Evolutionary conservation across 2,888 invertebrate species (phyloP).

Genomic region (Limulus polyphemus): DNA sequence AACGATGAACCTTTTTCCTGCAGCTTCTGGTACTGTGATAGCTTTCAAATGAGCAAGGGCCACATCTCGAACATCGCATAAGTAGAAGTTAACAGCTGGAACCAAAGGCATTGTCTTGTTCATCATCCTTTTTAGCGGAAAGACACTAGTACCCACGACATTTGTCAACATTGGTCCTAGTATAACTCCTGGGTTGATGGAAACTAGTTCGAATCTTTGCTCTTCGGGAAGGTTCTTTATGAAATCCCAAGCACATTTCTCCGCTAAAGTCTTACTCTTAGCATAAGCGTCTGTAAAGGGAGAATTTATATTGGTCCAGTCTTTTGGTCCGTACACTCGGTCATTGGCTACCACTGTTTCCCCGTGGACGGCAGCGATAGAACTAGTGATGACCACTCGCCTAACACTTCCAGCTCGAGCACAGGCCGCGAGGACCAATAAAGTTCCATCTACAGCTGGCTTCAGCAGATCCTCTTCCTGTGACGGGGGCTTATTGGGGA

Average conservation of each 20-base stretch:
- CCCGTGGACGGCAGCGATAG: constrained; percentile 39
- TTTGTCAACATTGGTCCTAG: constrained; percentile 38
- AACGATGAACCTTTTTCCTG: constrained; percentile 34
- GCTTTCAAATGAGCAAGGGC: constrained; percentile 36
- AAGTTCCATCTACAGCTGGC: constrained; percentile 42
- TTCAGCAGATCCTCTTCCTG: constrained; percentile 36
- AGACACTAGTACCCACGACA: constrained; percentile 19
- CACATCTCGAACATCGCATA: constrained; percentile 37
- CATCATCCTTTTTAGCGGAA: constrained; percentile 30
- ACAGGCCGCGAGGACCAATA: constrained; percentile 40
- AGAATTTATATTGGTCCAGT: constrained; percentile 34
- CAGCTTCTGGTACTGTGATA: constrained; percentile 33
- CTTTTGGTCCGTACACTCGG: constrained; percentile 33
- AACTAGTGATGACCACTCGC: constrained; percentile 44
- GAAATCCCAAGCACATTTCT: constrained; percentile 45
- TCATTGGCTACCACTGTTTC: constrained; percentile 28
- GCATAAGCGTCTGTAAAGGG: constrained; percentile 33
- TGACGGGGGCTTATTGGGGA: constrained; percentile 31
- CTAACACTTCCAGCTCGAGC: constrained; percentile 38
- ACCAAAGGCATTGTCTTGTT: constrained; percentile 33
- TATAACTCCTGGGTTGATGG: constrained; percentile 40
- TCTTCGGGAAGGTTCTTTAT: constrained; percentile 37
- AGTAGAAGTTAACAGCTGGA: constrained; percentile 24
- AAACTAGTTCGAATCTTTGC: constrained; percentile 38
- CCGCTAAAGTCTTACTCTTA: constrained; percentile 42